Percentiles rank a stretch among this genome's conserved stretches.
phyloP scores from a whole-genome alignment of 2,888 invertebrate species.

The Agriopis leucophaearia region DNA sequence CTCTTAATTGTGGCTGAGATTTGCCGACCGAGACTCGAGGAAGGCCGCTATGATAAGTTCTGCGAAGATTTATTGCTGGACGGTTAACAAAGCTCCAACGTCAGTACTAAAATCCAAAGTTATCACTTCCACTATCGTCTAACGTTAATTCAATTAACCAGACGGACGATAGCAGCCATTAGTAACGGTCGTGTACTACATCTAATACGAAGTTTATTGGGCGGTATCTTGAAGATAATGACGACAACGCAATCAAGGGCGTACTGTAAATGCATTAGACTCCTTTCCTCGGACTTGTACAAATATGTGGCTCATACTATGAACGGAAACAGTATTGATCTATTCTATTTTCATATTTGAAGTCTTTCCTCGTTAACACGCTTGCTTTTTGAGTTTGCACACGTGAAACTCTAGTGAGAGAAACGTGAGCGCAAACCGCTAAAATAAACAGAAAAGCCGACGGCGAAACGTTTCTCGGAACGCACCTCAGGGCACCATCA shows the following conservation, averaged over 20 bases:
- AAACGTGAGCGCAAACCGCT: slow-evolving; percentile 30
- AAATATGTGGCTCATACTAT: slow-evolving; percentile 21
- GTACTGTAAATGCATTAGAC: slow-evolving; percentile 56
- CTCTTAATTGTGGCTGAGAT: slow-evolving; percentile 38
- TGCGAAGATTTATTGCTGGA: slow-evolving; percentile 43
- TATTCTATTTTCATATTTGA: slow-evolving; percentile 21
- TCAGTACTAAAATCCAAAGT: slow-evolving; percentile 39
- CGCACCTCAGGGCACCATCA: slow-evolving; percentile 35
- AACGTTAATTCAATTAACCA: slow-evolving; percentile 51
- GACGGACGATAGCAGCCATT: slow-evolving; percentile 36
- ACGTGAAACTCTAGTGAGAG: slow-evolving; percentile 23
- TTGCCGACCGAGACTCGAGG: slow-evolving; percentile 1
- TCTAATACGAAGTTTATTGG: slow-evolving; percentile 46
- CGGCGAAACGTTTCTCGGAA: slow-evolving; percentile 22
- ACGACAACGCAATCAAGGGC: slow-evolving; percentile 57
- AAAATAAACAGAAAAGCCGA: slow-evolving; percentile 34
- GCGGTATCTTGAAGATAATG: slow-evolving; percentile 58
- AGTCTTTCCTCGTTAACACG: slow-evolving; percentile 10
- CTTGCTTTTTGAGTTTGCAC: slow-evolving; percentile 19
- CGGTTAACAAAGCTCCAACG: slow-evolving; percentile 22
- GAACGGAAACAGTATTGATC: slow-evolving; percentile 21
- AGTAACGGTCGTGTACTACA: slow-evolving; percentile 46
- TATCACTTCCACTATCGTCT: slow-evolving; percentile 49
- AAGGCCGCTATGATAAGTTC: slow-evolving; percentile 42
- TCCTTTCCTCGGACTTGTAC: slow-evolving; percentile 48